These are phyloP conservation scores for Chaenogobius annularis DNA, from an alignment of 2,113 vertebrate species.

Conservation along the genomic window DNA sequence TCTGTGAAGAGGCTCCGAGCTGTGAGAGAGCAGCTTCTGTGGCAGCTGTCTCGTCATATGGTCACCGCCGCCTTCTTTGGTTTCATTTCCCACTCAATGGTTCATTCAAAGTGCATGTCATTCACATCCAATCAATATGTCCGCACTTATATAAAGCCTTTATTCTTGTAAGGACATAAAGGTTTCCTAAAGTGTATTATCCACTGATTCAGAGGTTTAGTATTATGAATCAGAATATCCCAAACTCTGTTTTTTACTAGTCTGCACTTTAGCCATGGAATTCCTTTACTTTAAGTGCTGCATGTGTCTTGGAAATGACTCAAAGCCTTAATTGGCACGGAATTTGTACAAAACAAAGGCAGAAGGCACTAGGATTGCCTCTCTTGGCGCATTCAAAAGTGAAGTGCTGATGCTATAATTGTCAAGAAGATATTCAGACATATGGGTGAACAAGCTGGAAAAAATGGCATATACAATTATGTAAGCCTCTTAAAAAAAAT, in stretches of 20 bases:
- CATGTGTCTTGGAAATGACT: too few species aligned
- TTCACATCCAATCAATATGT: conserved; percentile 25
- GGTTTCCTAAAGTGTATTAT: background rate
- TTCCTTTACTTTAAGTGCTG: too few species aligned
- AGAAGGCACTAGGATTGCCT: too few species aligned
- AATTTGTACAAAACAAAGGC: too few species aligned
- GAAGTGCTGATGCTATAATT: too few species aligned
- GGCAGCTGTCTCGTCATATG: conserved; percentile 67
- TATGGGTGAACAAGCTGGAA: too few species aligned
- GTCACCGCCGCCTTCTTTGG: conserved; percentile 34
- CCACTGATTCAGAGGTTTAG: background rate
- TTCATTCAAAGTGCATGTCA: conserved; percentile 39
- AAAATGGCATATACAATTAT: too few species aligned
- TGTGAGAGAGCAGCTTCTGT: conserved; percentile 41
- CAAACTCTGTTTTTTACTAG: background rate
- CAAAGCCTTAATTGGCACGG: too few species aligned
- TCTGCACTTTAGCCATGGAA: background rate
- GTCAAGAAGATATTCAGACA: too few species aligned
- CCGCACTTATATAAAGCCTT: conserved; percentile 5
- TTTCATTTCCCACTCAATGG: conserved; percentile 44
- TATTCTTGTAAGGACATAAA: background rate
- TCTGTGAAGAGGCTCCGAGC: conserved; percentile 34
- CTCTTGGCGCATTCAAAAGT: too few species aligned
- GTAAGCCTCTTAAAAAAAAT: too few species aligned
- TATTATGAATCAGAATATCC: background rate